phyloP scores from a whole-genome alignment of 2,888 invertebrate genomes.

The Trimorus sp. region DNA sequence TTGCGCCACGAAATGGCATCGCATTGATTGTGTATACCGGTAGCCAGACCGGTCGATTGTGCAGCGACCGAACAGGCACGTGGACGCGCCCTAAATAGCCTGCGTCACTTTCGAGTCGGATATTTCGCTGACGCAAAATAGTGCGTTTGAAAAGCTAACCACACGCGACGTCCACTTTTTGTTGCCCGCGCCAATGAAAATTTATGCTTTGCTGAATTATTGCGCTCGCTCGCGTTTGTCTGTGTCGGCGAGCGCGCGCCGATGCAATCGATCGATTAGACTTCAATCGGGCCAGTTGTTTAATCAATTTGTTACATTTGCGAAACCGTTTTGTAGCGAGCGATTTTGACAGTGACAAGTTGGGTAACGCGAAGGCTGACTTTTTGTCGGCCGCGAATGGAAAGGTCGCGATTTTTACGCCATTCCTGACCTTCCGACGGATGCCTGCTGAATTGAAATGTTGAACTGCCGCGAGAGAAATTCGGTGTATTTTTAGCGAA shows the following conservation, averaged over 20 bases:
- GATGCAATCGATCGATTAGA: constrained; percentile 22
- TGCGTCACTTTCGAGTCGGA: constrained; percentile 48
- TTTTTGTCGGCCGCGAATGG: no score
- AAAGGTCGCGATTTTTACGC: no score
- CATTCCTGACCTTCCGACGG: no score
- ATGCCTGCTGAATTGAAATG: no score
- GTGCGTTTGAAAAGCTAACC: constrained; percentile 50
- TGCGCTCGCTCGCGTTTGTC: constrained; percentile 29
- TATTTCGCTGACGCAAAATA: constrained; percentile 60
- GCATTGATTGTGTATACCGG: constrained; percentile 62
- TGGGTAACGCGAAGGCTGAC: no score
- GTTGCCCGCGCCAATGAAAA: constrained; percentile 34
- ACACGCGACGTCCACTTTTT: constrained; percentile 54
- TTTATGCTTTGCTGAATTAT: constrained; percentile 44
- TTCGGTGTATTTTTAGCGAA: no score
- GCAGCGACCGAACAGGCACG: constrained; percentile 62
- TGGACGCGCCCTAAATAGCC: constrained; percentile 65
- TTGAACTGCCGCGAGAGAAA: no score
- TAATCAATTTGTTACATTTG: not conserved
- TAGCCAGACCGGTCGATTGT: constrained; percentile 64
- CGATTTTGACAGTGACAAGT: no score
- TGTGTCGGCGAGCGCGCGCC: not conserved
- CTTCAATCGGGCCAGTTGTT: not conserved
- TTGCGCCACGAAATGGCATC: constrained; percentile 65
- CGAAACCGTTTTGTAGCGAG: not conserved